These are phyloP conservation scores for Trogon melanurus DNA, from an alignment of 2,113 vertebrate species.

Conservation along the genomic window DNA sequence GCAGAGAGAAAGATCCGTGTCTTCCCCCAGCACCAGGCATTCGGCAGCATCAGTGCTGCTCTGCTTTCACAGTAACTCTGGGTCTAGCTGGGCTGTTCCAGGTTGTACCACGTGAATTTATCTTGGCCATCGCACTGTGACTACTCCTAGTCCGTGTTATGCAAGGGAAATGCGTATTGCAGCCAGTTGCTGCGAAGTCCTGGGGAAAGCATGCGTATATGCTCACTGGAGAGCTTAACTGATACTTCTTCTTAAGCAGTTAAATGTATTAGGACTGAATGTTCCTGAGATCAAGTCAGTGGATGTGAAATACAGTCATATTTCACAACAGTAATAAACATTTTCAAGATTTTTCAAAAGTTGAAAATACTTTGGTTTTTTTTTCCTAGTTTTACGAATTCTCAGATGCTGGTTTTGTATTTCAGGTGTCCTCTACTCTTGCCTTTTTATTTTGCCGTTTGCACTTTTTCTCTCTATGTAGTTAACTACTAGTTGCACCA, in stretches of 20 bases:
- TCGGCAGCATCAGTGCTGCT: not conserved
- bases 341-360: not conserved
- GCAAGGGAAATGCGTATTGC: accelerated
- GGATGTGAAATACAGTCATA: not conserved
- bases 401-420: not conserved
- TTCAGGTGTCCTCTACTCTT: not conserved
- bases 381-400: not conserved
- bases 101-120: not conserved
- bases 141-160: accelerated
- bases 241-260: not conserved
- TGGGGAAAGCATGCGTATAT: accelerated
- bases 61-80: accelerated
- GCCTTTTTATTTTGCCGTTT: not conserved
- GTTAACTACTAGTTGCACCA: not conserved
- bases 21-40: not conserved
- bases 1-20: accelerated
- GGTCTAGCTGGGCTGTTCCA: not conserved
- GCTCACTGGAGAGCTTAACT: not conserved
- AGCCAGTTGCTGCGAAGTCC: not conserved
- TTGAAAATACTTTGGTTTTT: not conserved
- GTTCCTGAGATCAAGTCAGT: not conserved
- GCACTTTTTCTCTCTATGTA: not conserved
- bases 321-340: not conserved
- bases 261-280: not conserved
- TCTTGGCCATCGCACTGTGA: not conserved